Conservation (phyloP, 2,888 invertebrate species). For the Agrilus cyanescens region DNA sequence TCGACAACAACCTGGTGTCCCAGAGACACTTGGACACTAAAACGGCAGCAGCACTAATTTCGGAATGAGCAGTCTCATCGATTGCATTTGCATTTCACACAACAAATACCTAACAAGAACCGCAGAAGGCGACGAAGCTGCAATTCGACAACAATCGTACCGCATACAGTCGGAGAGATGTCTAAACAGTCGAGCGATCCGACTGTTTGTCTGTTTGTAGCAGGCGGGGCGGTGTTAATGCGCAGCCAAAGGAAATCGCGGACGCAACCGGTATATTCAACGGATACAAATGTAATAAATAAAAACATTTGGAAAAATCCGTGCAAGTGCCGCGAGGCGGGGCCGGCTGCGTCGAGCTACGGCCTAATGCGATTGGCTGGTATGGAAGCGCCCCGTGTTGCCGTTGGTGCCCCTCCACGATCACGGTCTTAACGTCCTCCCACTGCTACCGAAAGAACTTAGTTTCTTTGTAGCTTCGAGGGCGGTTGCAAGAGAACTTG, state of each 20-base stretch:
- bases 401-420: slow-evolving; percentile 30
- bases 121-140: slow-evolving; percentile 9
- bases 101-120: too few species aligned
- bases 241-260: slow-evolving; percentile 27
- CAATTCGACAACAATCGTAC: slow-evolving; percentile 10
- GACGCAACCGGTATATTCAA: slow-evolving; percentile 52
- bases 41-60: slow-evolving; percentile 6
- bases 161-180: slow-evolving; percentile 33
- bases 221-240: slow-evolving; percentile 29
- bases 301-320: slow-evolving; percentile 48
- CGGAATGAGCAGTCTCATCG: background rate
- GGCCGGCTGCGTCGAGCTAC: slow-evolving; percentile 37
- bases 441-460: slow-evolving; percentile 35
- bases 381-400: slow-evolving; percentile 18
- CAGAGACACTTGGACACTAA: slow-evolving; percentile 9
- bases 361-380: slow-evolving; percentile 42
- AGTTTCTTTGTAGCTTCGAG: slow-evolving; percentile 48
- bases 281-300: slow-evolving; percentile 62
- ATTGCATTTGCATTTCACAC: slow-evolving; percentile 12
- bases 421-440: slow-evolving; percentile 24
- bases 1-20: slow-evolving; percentile 11
- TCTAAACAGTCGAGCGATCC: slow-evolving; percentile 31
- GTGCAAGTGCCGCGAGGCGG: slow-evolving; percentile 32
- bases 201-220: slow-evolving; percentile 35
- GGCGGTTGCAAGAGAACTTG: slow-evolving; percentile 39